Evolutionary conservation across 1,140 invertebrate species (phyloP), one percentile per base, ranked within the genome.

Genomic region (Caerostris extrusa): DNA sequence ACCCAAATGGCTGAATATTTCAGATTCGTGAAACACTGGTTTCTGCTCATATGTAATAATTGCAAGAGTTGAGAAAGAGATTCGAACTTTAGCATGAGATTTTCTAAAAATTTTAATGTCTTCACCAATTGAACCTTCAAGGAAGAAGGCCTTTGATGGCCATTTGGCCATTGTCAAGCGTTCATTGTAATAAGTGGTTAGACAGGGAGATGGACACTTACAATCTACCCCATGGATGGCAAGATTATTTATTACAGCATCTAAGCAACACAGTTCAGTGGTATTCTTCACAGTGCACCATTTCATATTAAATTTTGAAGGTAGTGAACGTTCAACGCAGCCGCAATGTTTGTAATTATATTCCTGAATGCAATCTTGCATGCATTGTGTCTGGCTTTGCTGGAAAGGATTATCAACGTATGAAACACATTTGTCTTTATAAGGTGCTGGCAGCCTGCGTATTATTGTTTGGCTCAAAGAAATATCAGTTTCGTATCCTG

Each of bases 1-100:
- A 5, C 85, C 85, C 12, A 61, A 50, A 10, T 61, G 58, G 14
- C 85, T 87, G 34, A 86, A 60, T 34, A 86, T 86, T 86, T 86
- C 83, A 53, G n/a, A 60, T 50, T 64, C 85, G 7, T 64, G 56
- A 64, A 87, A 87, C 85, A 34, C 50, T 14, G 85, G 57, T 3
- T 34, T 58, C 34, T 86, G 83, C 34, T 50, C 57, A 34, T 86
- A 86, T 8, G 34, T 3, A 34, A n/a, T 34, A 5, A 12, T 57
- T 34, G 10, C 19, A 10, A 87, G 8, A 6, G 56, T 87, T 2
- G 85, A 50, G 61, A 60, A 87, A 53, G 61, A 87, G 3, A 87
- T 34, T 1, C 19, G 19, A 50, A 71, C 8, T 71, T 71, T 71
- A 3, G 69, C 69, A 50, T 53, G 69, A 34, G 69, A 77, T 50